phyloP scores from a whole-genome alignment of 2,797 vertebrate genomes.

The Onychomys leucogaster region DNA sequence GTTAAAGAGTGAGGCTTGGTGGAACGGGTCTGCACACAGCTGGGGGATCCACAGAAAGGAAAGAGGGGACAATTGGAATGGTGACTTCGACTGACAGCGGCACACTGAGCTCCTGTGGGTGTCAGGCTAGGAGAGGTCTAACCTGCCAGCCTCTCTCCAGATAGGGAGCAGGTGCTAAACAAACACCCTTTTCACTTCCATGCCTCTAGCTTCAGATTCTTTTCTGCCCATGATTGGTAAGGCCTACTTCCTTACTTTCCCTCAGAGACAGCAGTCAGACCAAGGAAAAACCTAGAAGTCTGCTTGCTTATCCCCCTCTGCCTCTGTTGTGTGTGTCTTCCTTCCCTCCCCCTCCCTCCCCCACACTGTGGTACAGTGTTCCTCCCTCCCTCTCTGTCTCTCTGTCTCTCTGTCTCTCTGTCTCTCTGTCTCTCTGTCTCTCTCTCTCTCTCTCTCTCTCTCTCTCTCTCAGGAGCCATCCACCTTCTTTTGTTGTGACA shows the following conservation, averaged over 20 bases:
- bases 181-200: background rate
- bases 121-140: background rate
- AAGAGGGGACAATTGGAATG: background rate
- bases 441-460: background rate
- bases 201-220: background rate
- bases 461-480: background rate
- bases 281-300: background rate
- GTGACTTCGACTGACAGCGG: background rate
- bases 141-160: background rate
- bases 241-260: too few relatives aligned
- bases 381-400: too few relatives aligned
- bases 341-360: too few relatives aligned
- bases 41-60: background rate
- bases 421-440: too few relatives aligned
- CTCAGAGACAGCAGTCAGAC: background rate
- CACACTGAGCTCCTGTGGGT: background rate
- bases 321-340: background rate
- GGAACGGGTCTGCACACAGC: background rate
- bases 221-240: background rate
- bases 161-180: background rate
- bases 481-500: background rate
- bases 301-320: background rate
- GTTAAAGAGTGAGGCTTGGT: background rate
- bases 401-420: background rate
- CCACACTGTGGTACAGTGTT: too few relatives aligned